Base-by-base conservation (phyloP, 1,140 invertebrate species). In the Pygmarrhopalites habei region DNA sequence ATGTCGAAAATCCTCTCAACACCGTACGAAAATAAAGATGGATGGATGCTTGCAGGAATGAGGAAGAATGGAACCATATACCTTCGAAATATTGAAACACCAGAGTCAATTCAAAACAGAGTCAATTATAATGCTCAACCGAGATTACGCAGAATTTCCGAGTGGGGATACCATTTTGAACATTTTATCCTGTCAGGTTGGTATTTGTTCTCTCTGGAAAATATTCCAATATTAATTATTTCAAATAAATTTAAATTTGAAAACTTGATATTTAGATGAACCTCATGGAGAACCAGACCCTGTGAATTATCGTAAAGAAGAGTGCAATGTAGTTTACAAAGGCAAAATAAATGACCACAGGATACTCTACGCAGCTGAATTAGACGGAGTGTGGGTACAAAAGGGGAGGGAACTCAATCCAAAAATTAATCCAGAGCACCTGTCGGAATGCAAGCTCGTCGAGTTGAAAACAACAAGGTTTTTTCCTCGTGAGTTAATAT, bases 111-210 rank as follows among this genome's bases (percentile, higher is more conserved):
- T 28, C 41, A 59, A 30, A 55, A 57, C 41, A 19, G 62, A 23
- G 39, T 61, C 28, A 66, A 60, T 32, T 64, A 60, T 32, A 65
- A 51, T 15, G 14, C 39, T 14, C 53, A 67, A 19, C 60, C 58
- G 19, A 7, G 21, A 30, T 39, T 62, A 28, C 41, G 41, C 35
- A 46, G 58, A 39, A 51, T 52, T 32, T 15, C 59, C 0, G 52
- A 53, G 19, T 70, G 68, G 68, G 68, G 68, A 23, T 62, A 58
- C 29, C 62, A 64, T 49, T 70, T 70, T 64, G 68, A 70, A 58
- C 46, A 57, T 51, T 70, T 65, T 52, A 29, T 70, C 15, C 44
- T 70, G 2, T 61, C 68, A 56, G 68, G 68, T 70, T n/a, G n/a
- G n/a, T n/a, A n/a, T n/a, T n/a, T n/a, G n/a, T n/a, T n/a, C n/a